Evolutionary conservation across 2,113 vertebrate species (phyloP).

Genomic region (Eubucco bourcierii): DNA sequence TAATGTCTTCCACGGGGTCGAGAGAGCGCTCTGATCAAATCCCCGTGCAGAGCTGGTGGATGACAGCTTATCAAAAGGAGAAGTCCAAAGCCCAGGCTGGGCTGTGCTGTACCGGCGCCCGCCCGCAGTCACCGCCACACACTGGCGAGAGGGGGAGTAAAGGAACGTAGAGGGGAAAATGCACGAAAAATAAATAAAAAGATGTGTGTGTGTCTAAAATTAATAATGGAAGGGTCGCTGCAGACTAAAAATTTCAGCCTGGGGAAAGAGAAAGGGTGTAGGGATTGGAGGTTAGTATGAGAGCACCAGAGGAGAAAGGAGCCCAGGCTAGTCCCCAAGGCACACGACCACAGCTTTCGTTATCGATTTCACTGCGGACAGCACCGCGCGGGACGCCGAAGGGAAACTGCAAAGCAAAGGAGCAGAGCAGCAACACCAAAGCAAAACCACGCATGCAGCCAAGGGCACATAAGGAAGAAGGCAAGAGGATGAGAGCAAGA

Average conservation of each 20-base stretch:
- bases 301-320: background rate
- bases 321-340: background rate
- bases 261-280: background rate
- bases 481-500: background rate
- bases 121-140: background rate
- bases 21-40: constrained; percentile 81
- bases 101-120: fast-evolving
- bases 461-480: background rate
- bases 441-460: fast-evolving
- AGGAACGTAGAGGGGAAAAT: background rate
- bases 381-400: background rate
- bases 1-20: constrained; percentile 84
- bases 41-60: constrained; percentile 61
- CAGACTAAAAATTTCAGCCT: constrained; percentile 17
- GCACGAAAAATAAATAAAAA: constrained; percentile 60
- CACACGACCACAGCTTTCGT: background rate
- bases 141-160: fast-evolving
- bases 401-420: background rate
- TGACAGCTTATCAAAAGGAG: constrained; percentile 80
- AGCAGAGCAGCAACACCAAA: background rate
- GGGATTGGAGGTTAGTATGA: background rate
- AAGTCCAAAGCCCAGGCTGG: constrained; percentile 66
- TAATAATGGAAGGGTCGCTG: constrained; percentile 36
- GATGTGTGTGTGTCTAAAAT: background rate
- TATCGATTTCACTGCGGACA: constrained; percentile 15